These are phyloP conservation scores for Drosophila neonasuta DNA, from an alignment of 2,888 invertebrate genomes.

Conservation along the genomic window DNA sequence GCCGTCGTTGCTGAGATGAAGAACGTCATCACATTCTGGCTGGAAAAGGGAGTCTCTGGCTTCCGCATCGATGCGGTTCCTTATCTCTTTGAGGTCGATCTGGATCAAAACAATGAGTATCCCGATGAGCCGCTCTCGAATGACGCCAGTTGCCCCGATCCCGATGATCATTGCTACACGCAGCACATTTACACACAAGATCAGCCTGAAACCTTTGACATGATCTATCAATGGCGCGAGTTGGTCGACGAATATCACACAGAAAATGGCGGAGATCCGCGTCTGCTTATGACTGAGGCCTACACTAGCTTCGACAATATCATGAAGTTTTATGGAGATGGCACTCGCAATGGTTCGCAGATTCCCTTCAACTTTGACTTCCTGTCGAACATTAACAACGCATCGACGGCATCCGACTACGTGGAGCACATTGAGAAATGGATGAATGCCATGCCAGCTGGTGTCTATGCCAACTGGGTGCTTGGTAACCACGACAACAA, in stretches of 20 bases:
- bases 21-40: slow-evolving; percentile 88
- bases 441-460: slow-evolving; percentile 85
- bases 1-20: slow-evolving; percentile 83
- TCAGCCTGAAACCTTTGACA: slow-evolving; percentile 84
- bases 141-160: slow-evolving; percentile 79
- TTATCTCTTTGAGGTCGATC: slow-evolving; percentile 77
- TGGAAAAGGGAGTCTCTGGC: slow-evolving; percentile 90
- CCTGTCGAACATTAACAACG: slow-evolving; percentile 82
- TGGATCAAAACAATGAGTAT: slow-evolving; percentile 76
- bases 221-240: slow-evolving; percentile 84
- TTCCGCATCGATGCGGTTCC: slow-evolving; percentile 88
- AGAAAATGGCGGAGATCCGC: slow-evolving; percentile 78
- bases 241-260: slow-evolving; percentile 83
- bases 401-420: slow-evolving; percentile 67
- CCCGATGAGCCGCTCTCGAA: slow-evolving; percentile 84
- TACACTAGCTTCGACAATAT: slow-evolving; percentile 84
- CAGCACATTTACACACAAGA: slow-evolving; percentile 85
- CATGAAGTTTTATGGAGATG: slow-evolving; percentile 85
- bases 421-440: slow-evolving; percentile 84
- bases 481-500: slow-evolving; percentile 90
- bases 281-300: slow-evolving; percentile 86
- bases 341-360: slow-evolving; percentile 83
- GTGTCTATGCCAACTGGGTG: slow-evolving; percentile 86
- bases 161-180: slow-evolving; percentile 84
- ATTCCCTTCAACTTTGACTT: slow-evolving; percentile 88